Evolutionary conservation across 2,797 vertebrate species (phyloP), one percentile per base, ranked within the genome.

Genomic region (Hyperoplus immaculatus): DNA sequence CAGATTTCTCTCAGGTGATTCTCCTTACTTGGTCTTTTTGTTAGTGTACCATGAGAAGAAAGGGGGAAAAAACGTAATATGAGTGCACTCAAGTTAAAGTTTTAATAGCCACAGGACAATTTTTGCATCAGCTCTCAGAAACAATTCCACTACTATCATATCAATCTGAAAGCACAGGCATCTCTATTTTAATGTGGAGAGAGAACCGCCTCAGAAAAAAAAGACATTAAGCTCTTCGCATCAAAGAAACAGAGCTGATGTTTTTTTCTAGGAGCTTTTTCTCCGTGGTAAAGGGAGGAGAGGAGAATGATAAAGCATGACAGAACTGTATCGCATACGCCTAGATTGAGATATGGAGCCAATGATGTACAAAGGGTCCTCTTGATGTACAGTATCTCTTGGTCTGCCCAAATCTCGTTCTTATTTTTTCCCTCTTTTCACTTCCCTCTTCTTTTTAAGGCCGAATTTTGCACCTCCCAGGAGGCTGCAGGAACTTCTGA

Each of bases 221-320:
- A 74, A 16, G 61, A 77, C 78, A 80, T 83, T 74, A 78, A 87
- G 81, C 78, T 88, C 64, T 78, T 87, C 63, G 88, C 87, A 90
- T 93, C 86, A 94, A 92, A 91, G 83, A 77, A 75, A 68, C 60
- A 14, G 42, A 84, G 62, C 84, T 81, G 91, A 88, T 91, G 81
- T 65, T 82, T 86, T 66, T 29, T 85, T 87, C 75, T 72, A 50
- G 75, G 57, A 77, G 76, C 73, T 86, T 86, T 29, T 79, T 71
- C 57, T 55, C 69, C 8, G 62, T 69, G 58, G 61, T 67, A 43
- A 60, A 53, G 59, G 64, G 75, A 81, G 76, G 70, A 78, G 84
- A 77, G 45, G 55, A 86, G 78, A 67, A 67, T 84, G 86, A 93
- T 81, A 87, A 89, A 82, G 67, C 64, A 38, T 36, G 50, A 70